phyloP scores from a whole-genome alignment of 2,113 vertebrate species.

The Dicrurus megarhynchus region DNA sequence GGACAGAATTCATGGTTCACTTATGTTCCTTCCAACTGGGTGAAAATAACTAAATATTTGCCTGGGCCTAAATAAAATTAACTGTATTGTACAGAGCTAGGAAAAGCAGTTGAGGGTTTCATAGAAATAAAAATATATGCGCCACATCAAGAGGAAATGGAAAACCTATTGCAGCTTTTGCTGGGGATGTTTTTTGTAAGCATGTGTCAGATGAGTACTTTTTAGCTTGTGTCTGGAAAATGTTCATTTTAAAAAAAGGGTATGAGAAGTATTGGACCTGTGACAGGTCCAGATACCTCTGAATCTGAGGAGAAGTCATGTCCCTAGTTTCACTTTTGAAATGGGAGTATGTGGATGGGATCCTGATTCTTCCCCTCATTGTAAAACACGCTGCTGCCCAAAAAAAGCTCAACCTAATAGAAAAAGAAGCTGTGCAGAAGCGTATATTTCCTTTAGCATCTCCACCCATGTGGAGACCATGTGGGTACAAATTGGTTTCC shows the following conservation, averaged over 20 bases:
- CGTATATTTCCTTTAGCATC: neutral
- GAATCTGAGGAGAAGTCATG: neutral
- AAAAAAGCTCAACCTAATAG: neutral
- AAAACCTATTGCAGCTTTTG: neutral
- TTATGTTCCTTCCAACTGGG: fast-evolving
- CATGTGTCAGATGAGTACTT: neutral
- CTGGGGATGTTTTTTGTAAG: neutral
- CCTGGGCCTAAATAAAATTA: neutral
- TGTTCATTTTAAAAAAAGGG: neutral
- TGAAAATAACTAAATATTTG: neutral
- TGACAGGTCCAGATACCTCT: neutral
- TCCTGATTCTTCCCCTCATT: neutral
- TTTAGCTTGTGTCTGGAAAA: neutral
- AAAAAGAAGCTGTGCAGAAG: neutral
- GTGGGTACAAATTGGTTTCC: neutral
- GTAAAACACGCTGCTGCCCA: neutral
- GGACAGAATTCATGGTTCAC: neutral
- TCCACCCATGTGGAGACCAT: neutral
- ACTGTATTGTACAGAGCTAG: neutral
- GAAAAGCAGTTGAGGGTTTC: neutral
- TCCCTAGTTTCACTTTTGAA: neutral
- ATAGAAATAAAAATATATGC: neutral
- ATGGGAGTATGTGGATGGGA: neutral
- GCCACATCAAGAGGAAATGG: neutral
- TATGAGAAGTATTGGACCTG: neutral